Conservation (phyloP, 2,888 invertebrate genomes). For the Thereva nobilitata region DNA sequence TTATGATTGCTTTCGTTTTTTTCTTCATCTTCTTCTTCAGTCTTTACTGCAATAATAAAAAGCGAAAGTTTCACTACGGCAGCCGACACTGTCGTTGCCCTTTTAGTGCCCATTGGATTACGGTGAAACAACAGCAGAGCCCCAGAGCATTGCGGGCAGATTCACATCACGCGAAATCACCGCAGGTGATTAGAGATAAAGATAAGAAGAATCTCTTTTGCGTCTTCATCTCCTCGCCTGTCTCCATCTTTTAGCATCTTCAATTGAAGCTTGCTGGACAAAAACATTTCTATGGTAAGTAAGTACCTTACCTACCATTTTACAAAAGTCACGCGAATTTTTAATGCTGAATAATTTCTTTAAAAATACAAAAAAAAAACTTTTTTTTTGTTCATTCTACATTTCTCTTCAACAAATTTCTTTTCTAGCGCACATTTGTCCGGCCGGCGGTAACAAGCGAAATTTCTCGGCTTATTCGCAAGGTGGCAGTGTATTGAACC, state of each 20-base stretch:
- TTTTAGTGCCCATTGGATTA: constrained; percentile 18
- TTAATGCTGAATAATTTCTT: constrained; percentile 21
- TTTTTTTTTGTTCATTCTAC: no score
- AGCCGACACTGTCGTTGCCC: constrained; percentile 1
- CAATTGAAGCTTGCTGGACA: background rate
- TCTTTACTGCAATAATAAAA: constrained; percentile 5
- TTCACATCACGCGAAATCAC: constrained; percentile 23
- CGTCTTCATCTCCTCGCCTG: no score
- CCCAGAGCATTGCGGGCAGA: background rate
- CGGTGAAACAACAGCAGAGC: constrained; percentile 3
- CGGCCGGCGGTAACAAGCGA: no score
- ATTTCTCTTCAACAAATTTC: no score
- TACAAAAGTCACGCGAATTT: constrained; percentile 21
- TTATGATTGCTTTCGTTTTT: no score
- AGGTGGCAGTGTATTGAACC: no score
- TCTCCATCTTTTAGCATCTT: no score
- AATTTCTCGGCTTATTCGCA: no score
- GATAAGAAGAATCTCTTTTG: no score
- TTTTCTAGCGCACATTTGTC: no score
- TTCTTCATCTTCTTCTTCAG: background rate
- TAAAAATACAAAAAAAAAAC: background rate
- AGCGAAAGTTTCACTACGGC: constrained; percentile 18
- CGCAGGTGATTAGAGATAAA: constrained; percentile 15
- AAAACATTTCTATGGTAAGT: constrained; percentile 2
- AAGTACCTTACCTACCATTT: background rate